Evolutionary conservation across 1,140 invertebrate genomes (phyloP), one percentile per base, ranked within the genome.

Genomic region (Drosophila hydei): DNA sequence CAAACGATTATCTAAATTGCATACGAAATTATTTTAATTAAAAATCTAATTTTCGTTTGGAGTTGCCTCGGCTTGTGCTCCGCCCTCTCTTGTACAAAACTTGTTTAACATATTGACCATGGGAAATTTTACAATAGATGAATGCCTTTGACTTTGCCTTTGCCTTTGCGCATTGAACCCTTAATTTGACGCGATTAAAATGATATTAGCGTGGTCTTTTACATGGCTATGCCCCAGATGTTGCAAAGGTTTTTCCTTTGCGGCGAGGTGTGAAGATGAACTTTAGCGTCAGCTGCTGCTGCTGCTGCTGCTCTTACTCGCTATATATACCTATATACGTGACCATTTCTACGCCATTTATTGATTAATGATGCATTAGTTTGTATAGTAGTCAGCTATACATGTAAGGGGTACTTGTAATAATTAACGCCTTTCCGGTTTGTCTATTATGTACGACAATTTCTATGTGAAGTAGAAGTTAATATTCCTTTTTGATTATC

Each of bases 1-100:
- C 74, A 84, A 89, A 89, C 83, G 90, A 91, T 91, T 91, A 91
- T 91, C 90, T 91, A 91, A 91, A 91, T 91, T 91, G 90, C 90
- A 91, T 91, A 91, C 73, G 72, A 91, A 91, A 91, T 91, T 91
- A 91, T 91, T 91, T 91, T 91, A 91, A 91, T 91, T 91, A 91
- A 91, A 91, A 91, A 91, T 91, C 89, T 89, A 91, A 91, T 89
- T 91, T 90, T 89, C 87, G 52, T 90, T 68, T 6, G 6, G 21
- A 23, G 3, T 54, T 63, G 43, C 30, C 27, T 45, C 18, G 67
- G 0, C 9, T 0, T 42, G 23, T 30, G 12, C 25, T 45, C 48
- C 40, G 11, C 56, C 59, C 45, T 64, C 38, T 9, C 38, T 47
- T 18, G 38, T 16, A 2, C 0, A 25, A 25, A 52, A 19, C 36